phyloP scores from a whole-genome alignment of 2,888 invertebrate genomes.

The Ectemnius continuus region DNA sequence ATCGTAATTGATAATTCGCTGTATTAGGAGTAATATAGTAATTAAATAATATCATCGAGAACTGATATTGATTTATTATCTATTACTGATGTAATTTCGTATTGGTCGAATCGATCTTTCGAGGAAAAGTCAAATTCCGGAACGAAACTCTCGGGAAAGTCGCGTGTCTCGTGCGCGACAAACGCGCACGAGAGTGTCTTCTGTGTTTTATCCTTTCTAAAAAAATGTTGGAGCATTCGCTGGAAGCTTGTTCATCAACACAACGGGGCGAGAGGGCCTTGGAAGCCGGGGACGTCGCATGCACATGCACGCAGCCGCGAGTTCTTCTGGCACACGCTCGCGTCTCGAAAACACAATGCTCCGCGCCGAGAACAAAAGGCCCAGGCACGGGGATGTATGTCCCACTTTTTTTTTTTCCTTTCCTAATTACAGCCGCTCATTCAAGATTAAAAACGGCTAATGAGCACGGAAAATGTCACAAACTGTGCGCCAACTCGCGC shows the following conservation, averaged over 20 bases:
- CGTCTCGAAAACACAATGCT: conserved; percentile 27
- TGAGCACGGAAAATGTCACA: conserved; percentile 30
- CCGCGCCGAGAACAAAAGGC: conserved; percentile 34
- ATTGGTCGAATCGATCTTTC: too few relatives aligned
- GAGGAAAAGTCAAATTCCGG: too few relatives aligned
- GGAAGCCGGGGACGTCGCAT: not conserved
- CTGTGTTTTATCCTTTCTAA: not conserved
- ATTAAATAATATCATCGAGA: too few relatives aligned
- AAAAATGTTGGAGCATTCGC: not conserved
- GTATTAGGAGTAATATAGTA: too few relatives aligned
- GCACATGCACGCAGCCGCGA: conserved; percentile 19
- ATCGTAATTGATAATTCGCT: too few relatives aligned
- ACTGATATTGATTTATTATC: too few relatives aligned
- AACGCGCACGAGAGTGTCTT: not conserved
- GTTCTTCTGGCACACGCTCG: conserved; percentile 25
- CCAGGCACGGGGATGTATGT: conserved; percentile 21
- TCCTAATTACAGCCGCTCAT: conserved; percentile 32
- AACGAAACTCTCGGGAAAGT: too few relatives aligned
- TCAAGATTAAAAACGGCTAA: conserved; percentile 43
- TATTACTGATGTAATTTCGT: too few relatives aligned
- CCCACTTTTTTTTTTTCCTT: conserved; percentile 16
- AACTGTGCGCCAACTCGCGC: conserved; percentile 13
- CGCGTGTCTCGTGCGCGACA: not conserved
- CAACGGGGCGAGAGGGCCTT: not conserved
- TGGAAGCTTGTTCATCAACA: not conserved